Percentiles rank a stretch among this genome's conserved stretches.
These are phyloP conservation scores for Globia sparganii DNA, from an alignment of 2,888 invertebrate genomes.

Conservation along the genomic window DNA sequence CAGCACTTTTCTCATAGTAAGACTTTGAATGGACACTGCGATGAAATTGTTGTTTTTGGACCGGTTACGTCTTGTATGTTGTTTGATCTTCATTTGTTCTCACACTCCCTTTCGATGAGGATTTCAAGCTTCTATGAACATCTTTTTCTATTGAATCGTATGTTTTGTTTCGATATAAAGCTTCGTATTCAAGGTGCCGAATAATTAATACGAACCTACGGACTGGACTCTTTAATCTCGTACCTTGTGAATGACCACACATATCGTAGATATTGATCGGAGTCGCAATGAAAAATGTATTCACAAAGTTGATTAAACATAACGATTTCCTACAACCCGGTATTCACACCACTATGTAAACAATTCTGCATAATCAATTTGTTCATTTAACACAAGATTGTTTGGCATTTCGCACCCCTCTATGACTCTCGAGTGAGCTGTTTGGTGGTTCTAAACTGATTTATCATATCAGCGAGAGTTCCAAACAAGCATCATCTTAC, in stretches of 20 bases:
- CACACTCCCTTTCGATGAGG: conserved; percentile 29
- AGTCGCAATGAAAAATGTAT: conserved; percentile 15
- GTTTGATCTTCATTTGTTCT: conserved; percentile 46
- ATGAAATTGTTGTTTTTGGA: conserved; percentile 70
- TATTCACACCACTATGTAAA: conserved; percentile 54
- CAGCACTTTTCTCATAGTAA: conserved; percentile 60
- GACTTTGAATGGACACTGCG: conserved; percentile 64
- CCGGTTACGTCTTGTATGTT: conserved; percentile 56
- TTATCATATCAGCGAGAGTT: conserved; percentile 88
- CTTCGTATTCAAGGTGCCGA: conserved; percentile 21
- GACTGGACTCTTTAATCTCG: conserved; percentile 13
- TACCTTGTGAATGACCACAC: conserved; percentile 29
- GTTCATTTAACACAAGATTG: conserved; percentile 86
- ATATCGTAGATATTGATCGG: conserved; percentile 26
- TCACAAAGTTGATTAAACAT: conserved; percentile 27
- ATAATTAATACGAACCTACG: conserved; percentile 51
- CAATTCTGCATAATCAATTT: conserved; percentile 82
- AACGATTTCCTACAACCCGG: conserved; percentile 10
- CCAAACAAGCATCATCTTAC: conserved; percentile 90
- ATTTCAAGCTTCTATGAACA: conserved; percentile 38
- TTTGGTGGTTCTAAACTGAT: conserved; percentile 88
- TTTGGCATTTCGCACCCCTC: conserved; percentile 83
- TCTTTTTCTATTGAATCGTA: conserved; percentile 38
- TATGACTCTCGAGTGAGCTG: conserved; percentile 84
- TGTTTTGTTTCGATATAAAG: conserved; percentile 16